Percentiles rank a stretch among this genome's conserved stretches.
Evolutionary conservation across 2,888 invertebrate species (phyloP).

Genomic region (Drosophila cracens): DNA sequence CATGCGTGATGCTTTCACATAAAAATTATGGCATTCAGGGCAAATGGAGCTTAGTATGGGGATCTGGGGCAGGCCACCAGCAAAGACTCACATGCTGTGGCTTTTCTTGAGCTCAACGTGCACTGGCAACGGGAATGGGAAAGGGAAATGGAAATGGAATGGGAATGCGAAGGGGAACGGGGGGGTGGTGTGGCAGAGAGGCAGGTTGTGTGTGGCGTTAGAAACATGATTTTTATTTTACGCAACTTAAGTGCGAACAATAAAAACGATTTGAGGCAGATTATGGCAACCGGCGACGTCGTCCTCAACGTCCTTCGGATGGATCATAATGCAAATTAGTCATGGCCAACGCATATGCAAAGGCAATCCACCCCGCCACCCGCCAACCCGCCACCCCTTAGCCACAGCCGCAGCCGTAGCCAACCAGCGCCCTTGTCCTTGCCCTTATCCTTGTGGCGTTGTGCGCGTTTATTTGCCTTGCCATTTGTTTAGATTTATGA

Average conservation of each 20-base stretch:
- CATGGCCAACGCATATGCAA: conserved; percentile 78
- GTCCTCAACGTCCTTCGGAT: conserved; percentile 28
- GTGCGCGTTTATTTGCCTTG: conserved; percentile 62
- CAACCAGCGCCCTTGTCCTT: background rate
- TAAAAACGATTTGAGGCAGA: conserved; percentile 81
- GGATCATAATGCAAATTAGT: conserved; percentile 81
- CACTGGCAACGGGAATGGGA: background rate
- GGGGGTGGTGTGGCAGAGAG: background rate
- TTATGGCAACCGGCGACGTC: conserved; percentile 67
- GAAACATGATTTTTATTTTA: conserved; percentile 84
- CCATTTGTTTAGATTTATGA: conserved; percentile 78
- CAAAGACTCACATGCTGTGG: conserved; percentile 57
- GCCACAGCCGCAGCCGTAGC: background rate
- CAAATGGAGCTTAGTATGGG: conserved; percentile 77
- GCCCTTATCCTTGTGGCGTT: conserved; percentile 1
- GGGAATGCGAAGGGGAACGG: background rate
- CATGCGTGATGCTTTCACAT: conserved; percentile 81
- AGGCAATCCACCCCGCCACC: conserved; percentile 14
- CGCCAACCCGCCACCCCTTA: background rate
- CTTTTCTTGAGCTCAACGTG: conserved; percentile 44
- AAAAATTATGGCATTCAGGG: conserved; percentile 77
- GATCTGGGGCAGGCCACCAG: conserved; percentile 37
- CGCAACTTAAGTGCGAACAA: conserved; percentile 84
- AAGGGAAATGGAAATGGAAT: no score
- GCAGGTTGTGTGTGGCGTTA: conserved; percentile 61